A percentile compares a stretch with the other conserved stretches of the same genome.
Conservation (phyloP, 1,140 invertebrate genomes). For the Drosophila bocqueti region DNA sequence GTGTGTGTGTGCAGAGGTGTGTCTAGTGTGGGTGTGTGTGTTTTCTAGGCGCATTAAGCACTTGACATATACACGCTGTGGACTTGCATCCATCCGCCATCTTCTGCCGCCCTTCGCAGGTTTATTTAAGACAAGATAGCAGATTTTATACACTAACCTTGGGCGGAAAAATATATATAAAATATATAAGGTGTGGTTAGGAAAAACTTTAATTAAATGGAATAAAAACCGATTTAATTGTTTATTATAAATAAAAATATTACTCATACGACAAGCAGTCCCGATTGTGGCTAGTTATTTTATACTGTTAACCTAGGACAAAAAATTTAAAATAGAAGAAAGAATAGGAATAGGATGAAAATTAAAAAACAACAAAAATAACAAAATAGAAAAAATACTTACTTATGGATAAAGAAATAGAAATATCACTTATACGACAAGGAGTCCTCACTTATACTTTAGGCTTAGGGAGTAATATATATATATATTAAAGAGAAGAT, state of each 20-base stretch:
- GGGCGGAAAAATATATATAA: background rate
- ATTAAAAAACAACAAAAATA: too few relatives aligned
- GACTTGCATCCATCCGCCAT: slow-evolving; percentile 38
- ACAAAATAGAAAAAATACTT: too few relatives aligned
- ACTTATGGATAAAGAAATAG: too few relatives aligned
- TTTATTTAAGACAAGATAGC: background rate
- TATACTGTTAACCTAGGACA: background rate
- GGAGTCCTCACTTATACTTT: too few relatives aligned
- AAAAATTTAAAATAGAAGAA: too few relatives aligned
- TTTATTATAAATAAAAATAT: background rate
- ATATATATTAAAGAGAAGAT: too few relatives aligned
- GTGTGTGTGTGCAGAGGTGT: slow-evolving; percentile 5
- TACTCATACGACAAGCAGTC: background rate
- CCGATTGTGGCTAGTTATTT: background rate
- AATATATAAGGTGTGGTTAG: background rate
- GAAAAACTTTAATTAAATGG: background rate
- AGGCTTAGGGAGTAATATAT: too few relatives aligned
- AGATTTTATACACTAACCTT: slow-evolving; percentile 5
- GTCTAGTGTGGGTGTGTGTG: background rate
- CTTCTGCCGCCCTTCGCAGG: slow-evolving; percentile 2
- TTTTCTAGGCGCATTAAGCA: slow-evolving; percentile 64
- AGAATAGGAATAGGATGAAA: too few relatives aligned
- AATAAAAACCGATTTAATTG: background rate
- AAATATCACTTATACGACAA: too few relatives aligned
- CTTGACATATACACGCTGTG: slow-evolving; percentile 67